Evolutionary conservation across 2,888 invertebrate genomes (phyloP).

Genomic region (Xestoiulus laeticollis): DNA sequence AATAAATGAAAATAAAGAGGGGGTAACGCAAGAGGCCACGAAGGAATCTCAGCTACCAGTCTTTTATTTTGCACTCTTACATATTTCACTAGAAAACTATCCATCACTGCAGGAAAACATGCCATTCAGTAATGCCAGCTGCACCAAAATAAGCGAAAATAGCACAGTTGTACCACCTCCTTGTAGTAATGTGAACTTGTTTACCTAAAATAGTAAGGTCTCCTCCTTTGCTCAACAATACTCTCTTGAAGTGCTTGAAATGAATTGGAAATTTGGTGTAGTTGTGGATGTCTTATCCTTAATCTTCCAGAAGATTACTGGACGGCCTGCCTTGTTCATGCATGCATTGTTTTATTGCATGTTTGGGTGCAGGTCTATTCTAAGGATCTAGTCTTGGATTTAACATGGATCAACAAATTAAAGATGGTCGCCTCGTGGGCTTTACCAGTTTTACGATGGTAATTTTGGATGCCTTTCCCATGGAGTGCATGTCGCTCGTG

Average conservation of each 20-base stretch:
- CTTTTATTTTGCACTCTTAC: not conserved
- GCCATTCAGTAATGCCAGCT: not conserved
- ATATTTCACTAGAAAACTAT: constrained; percentile 11
- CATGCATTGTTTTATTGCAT: constrained; percentile 29
- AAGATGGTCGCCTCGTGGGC: constrained; percentile 11
- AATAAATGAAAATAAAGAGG: constrained; percentile 23
- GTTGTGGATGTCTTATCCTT: not conserved
- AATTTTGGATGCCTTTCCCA: not conserved
- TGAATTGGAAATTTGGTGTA: not conserved
- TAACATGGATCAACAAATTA: not conserved
- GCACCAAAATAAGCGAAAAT: constrained; percentile 1
- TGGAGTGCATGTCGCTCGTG: not conserved
- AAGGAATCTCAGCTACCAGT: not conserved
- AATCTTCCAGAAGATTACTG: not conserved
- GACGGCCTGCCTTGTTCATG: not conserved
- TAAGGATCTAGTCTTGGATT: not conserved
- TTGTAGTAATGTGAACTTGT: not conserved
- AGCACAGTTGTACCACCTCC: not conserved
- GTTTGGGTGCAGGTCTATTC: not conserved
- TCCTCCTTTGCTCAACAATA: not conserved
- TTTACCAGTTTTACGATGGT: not conserved
- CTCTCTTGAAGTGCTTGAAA: not conserved
- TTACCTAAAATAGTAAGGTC: constrained; percentile 1
- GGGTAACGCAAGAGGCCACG: not conserved
- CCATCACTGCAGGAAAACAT: not conserved